Percentiles rank a stretch among this genome's conserved stretches.
phyloP scores from a whole-genome alignment of 2,113 vertebrate genomes.

The Phalacrocorax pelagicus region DNA sequence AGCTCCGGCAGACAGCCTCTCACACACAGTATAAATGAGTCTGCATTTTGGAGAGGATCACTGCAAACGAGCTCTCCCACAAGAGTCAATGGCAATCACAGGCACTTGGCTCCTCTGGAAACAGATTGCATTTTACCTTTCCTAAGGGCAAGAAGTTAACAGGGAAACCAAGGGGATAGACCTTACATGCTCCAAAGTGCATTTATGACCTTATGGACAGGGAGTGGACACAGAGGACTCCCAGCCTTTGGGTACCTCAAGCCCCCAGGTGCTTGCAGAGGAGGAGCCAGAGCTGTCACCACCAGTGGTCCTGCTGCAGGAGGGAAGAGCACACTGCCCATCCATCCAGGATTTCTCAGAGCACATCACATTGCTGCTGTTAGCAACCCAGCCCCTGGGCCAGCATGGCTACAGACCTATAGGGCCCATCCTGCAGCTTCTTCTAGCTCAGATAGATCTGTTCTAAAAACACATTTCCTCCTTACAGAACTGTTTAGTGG shows the following conservation, averaged over 20 bases:
- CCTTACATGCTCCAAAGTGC: neutral
- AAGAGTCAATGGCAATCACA: neutral
- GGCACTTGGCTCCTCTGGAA: neutral
- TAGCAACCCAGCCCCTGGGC: neutral
- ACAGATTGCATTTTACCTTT: neutral
- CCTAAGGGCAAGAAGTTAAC: neutral
- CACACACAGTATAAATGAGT: neutral
- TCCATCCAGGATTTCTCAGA: neutral
- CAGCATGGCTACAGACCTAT: neutral
- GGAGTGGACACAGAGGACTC: neutral
- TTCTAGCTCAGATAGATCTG: neutral
- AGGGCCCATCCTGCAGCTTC: neutral
- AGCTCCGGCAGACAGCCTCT: neutral
- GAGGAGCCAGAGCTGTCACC: neutral
- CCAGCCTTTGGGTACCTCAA: neutral
- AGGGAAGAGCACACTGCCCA: neutral
- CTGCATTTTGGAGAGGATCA: neutral
- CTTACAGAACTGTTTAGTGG: slow-evolving; percentile 15
- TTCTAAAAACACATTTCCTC: neutral
- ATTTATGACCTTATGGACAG: neutral
- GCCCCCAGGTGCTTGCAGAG: neutral
- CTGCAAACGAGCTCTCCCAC: neutral
- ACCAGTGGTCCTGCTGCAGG: neutral
- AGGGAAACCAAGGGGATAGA: neutral
- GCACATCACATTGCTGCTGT: fast-evolving